A percentile compares a stretch with the other conserved stretches of the same genome.
Conservation (phyloP, 2,888 invertebrate genomes). For the Thereva nobilitata region DNA sequence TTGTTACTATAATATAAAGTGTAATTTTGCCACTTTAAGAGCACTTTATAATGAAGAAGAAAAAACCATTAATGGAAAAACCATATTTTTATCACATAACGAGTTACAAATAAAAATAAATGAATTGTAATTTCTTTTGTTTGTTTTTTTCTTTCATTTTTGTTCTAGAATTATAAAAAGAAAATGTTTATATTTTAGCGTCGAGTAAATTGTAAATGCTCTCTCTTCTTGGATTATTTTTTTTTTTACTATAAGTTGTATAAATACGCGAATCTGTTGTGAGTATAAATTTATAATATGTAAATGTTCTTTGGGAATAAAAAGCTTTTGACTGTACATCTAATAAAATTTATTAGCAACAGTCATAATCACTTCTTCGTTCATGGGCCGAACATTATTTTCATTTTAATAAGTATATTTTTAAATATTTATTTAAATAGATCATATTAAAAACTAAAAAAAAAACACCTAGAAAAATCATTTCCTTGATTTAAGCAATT, state of each 20-base stretch:
- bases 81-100: neutral
- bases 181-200: too few species aligned
- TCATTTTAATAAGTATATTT: conserved; percentile 10
- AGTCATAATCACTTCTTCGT: neutral
- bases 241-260: neutral
- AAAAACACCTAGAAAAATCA: conserved; percentile 28
- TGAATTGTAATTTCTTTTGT: neutral
- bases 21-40: conserved; percentile 14
- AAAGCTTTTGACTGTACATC: conserved; percentile 8
- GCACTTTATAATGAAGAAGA: conserved; percentile 26
- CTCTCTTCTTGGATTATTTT: neutral
- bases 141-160: neutral
- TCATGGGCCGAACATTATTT: conserved; percentile 23
- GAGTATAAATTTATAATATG: conserved; percentile 12
- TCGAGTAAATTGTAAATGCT: too few species aligned
- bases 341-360: conserved; percentile 17
- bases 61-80: conserved; percentile 5
- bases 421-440: conserved; percentile 28
- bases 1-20: too few species aligned
- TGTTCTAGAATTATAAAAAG: too few species aligned
- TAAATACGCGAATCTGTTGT: conserved; percentile 20
- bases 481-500: conserved; percentile 7
- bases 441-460: conserved; percentile 30
- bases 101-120: conserved; percentile 9
- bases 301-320: conserved; percentile 31